Evolutionary conservation across 2,797 vertebrate genomes (phyloP), one percentile per base, ranked within the genome.

Genomic region (Gila robusta): DNA sequence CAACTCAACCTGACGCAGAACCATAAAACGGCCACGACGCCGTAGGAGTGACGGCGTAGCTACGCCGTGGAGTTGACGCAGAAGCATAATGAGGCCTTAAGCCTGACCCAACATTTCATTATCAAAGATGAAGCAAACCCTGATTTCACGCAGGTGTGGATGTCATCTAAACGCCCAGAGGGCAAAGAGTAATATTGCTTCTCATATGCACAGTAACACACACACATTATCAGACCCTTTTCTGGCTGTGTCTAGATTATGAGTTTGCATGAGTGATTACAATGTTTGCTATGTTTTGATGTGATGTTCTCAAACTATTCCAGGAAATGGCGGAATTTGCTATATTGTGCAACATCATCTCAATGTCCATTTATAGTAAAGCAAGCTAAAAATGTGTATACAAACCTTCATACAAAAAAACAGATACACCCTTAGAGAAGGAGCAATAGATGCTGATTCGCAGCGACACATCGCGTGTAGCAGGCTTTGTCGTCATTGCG

Each of bases 391-490:
- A 67, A 70, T 80, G 85, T 56, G 32, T 67, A 72, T 10, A 73
- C 44, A 64, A 44, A 54, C n/a, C 39, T 78, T 81, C 82, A 83
- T 23, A 12, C 32, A 77, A n/a, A 79, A 16, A 79, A 54, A 83
- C 73, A 76, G 35, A 81, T 19, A 81, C 47, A 74, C 56, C 79
- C 71, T 81, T 52, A 64, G 69, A 86, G 41, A 70, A 44, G 44
- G 19, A 76, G 67, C 73, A 10, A 88, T n/a, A 90, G 69, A 90
- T 69, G 77, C 56, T 88, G 73, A 88, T 85, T 62, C 4, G 54
- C 28, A 72, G 72, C 12, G 87, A 88, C 83, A 88, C 41, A 86
- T 87, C 41, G 79, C 79, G 67, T 87, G 78, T 90, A 87, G 81
- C 66, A 41, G 28, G 32, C 35, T 76, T 87, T 37, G 17, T 81